A percentile compares a stretch with the other conserved stretches of the same genome.
These are phyloP conservation scores for Drosophila merina DNA, from an alignment of 2,888 invertebrate genomes.

Conservation along the genomic window DNA sequence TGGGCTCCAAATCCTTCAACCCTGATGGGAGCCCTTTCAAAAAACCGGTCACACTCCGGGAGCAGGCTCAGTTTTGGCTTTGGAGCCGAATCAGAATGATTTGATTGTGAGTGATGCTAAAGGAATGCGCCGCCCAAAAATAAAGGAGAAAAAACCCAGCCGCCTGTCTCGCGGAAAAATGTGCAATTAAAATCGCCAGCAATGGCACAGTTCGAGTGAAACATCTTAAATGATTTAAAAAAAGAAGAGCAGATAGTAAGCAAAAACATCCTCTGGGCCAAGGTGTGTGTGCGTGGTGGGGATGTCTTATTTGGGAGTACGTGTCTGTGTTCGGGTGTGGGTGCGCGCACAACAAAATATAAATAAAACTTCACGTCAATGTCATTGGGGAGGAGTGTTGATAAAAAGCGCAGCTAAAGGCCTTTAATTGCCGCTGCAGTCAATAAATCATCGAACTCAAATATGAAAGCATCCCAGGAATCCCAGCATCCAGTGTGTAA, in stretches of 20 bases:
- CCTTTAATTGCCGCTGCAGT: conserved; percentile 75
- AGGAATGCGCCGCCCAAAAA: conserved; percentile 63
- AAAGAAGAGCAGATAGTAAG: conserved; percentile 9
- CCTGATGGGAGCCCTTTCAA: conserved; percentile 22
- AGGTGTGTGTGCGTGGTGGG: not conserved
- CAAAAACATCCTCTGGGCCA: conserved; percentile 13
- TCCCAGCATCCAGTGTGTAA: conserved; percentile 61
- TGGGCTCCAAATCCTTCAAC: conserved; percentile 22
- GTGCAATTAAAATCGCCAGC: conserved; percentile 29
- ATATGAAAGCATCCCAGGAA: conserved; percentile 76
- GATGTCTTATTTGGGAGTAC: conserved; percentile 32
- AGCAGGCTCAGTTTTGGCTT: conserved; percentile 56
- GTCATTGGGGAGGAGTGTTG: conserved; percentile 70
- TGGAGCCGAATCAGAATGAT: conserved; percentile 38
- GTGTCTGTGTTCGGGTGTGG: conserved; percentile 45
- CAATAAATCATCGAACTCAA: conserved; percentile 78
- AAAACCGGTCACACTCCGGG: conserved; percentile 52
- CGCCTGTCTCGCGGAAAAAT: conserved; percentile 19
- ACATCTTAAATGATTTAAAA: conserved; percentile 4
- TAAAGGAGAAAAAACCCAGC: conserved; percentile 36
- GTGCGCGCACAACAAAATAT: conserved; percentile 70
- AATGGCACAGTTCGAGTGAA: conserved; percentile 36
- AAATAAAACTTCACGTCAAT: conserved; percentile 71
- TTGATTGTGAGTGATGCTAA: conserved; percentile 63
- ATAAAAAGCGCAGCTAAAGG: conserved; percentile 78